phyloP scores from a whole-genome alignment of 1,140 invertebrate species.

The Drosophila prosaltans region DNA sequence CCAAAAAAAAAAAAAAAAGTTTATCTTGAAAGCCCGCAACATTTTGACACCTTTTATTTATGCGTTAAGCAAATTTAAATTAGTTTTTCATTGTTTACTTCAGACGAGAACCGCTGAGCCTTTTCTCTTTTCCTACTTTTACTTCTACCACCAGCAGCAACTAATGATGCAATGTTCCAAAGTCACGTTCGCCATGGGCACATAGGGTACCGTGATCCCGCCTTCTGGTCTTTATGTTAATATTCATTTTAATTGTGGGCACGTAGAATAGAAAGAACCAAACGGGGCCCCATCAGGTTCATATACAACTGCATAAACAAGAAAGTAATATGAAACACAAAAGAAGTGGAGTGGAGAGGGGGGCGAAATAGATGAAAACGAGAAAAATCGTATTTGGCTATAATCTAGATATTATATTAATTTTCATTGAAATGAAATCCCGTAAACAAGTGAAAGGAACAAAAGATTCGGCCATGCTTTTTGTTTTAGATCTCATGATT shows the following conservation, averaged over 20 bases:
- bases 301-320: slow-evolving; percentile 74
- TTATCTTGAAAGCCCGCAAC: slow-evolving; percentile 38
- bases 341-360: neutral
- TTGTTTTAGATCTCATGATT: too few species aligned
- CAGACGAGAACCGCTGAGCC: slow-evolving; percentile 13
- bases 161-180: slow-evolving; percentile 71
- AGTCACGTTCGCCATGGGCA: slow-evolving; percentile 62
- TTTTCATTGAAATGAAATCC: too few species aligned
- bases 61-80: slow-evolving; percentile 79
- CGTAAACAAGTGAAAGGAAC: too few species aligned
- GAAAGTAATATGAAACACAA: slow-evolving; percentile 44
- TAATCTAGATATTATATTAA: neutral
- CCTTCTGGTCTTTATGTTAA: slow-evolving; percentile 54
- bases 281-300: slow-evolving; percentile 31
- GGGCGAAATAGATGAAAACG: too few species aligned
- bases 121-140: neutral
- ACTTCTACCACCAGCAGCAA: slow-evolving; percentile 22
- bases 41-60: slow-evolving; percentile 73
- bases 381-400: neutral
- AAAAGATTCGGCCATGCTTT: too few species aligned
- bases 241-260: slow-evolving; percentile 78
- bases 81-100: slow-evolving; percentile 75
- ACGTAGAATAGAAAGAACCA: slow-evolving; percentile 58
- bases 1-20: slow-evolving; percentile 14
- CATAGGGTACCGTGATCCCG: slow-evolving; percentile 3